These are phyloP conservation scores for Ptychoptera contaminata DNA, from an alignment of 2,888 invertebrate species.

Conservation along the genomic window DNA sequence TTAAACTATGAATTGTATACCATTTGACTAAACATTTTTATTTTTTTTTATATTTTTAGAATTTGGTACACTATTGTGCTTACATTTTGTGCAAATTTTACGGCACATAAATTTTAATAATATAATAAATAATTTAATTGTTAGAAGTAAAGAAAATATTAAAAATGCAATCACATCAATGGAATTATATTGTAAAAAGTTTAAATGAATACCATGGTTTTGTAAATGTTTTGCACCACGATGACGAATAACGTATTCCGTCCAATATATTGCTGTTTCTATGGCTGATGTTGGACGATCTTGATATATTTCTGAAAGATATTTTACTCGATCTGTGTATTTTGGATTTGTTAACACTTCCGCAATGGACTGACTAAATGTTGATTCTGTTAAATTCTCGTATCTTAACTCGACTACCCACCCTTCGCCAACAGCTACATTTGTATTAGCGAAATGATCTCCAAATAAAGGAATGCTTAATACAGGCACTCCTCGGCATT, in stretches of 20 bases:
- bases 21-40: no score
- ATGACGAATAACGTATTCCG: constrained; percentile 33
- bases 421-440: constrained; percentile 27
- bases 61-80: no score
- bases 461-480: constrained; percentile 36
- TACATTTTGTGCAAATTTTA: no score
- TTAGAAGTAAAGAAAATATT: no score
- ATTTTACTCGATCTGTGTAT: constrained; percentile 19
- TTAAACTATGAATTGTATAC: no score
- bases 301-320: constrained; percentile 27
- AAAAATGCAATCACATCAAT: constrained; percentile 21
- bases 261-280: constrained; percentile 34
- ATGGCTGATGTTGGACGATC: constrained; percentile 32
- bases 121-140: no score
- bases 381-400: constrained; percentile 20
- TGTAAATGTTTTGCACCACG: constrained; percentile 31
- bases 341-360: constrained; percentile 10
- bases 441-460: constrained; percentile 36
- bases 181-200: constrained; percentile 29
- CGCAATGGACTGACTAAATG: constrained; percentile 14
- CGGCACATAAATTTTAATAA: no score
- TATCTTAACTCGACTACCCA: constrained; percentile 26
- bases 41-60: no score
- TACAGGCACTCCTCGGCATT: constrained; percentile 34
- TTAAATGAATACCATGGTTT: constrained; percentile 27